Base-by-base conservation (phyloP, 2,888 invertebrate species). In the Oligia strigilis region DNA sequence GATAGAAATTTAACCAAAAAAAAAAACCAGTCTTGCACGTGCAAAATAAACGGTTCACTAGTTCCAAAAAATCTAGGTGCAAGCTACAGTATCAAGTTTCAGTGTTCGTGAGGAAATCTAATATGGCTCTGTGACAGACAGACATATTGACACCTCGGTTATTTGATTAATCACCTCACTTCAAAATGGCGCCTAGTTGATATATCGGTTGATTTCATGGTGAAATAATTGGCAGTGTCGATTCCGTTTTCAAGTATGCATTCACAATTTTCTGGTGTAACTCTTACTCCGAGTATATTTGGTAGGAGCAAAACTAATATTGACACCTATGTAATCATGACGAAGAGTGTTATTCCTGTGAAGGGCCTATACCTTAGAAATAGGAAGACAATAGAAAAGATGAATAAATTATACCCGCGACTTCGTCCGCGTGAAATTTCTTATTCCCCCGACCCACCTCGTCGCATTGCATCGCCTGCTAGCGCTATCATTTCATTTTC, bases 111-210 rank as follows among this genome's bases (percentile, higher is more conserved):
- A 72, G 69, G 87, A 72, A 87, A 86, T 84, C 60, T 78, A 82
- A 88, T 85, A 87, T 80, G 60, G 64, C 67, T 82, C 29, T 23
- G 71, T 72, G 71, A 86, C 71, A 76, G 87, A 80, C 66, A 75
- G 83, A 86, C 66, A 72, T 78, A 74, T 79, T 80, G 85, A 87
- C 88, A 87, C 69, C 40, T 72, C 69, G 65, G 69, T 66, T 67
- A 81, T 81, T 88, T 85, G 83, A 86, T 87, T 86, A 81, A 87
- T 81, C 77, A 66, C 73, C n/a, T 19, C 14, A 11, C 49, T 83
- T 71, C 75, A 70, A 75, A 1, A 40, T 77, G 75, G 81, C 81
- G 85, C 85, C 66, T 49, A 2, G n/a, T 71, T 69, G 73, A 73
- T 73, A 49, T 78, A 70, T 65, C 13, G 64, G 29, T 46, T 83